Evolutionary conservation across 1,140 invertebrate genomes (phyloP).

Genomic region (Diabrotica virgifera): DNA sequence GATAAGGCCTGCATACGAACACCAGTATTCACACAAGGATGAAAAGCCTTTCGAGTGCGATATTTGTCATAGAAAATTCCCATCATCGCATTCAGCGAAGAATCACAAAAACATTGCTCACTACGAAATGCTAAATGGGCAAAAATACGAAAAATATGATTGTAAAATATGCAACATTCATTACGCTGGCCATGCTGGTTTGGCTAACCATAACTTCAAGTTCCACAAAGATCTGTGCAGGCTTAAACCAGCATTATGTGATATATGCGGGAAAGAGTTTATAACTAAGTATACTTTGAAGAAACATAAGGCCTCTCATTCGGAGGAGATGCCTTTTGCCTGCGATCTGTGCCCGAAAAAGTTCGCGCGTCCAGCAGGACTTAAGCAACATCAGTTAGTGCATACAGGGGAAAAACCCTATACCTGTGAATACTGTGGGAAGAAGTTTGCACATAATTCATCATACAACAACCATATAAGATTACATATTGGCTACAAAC

Average conservation of each 20-base stretch:
- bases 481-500: slow-evolving; percentile 51
- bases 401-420: neutral
- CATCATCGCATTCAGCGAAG: slow-evolving; percentile 36
- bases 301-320: neutral
- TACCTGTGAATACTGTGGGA: neutral
- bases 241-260: neutral
- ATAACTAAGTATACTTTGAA: neutral
- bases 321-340: neutral
- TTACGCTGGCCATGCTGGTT: neutral
- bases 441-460: neutral
- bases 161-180: neutral
- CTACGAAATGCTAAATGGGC: neutral
- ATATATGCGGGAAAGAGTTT: neutral
- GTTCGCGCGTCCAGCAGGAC: neutral
- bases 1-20: slow-evolving; percentile 28
- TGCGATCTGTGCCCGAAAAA: neutral
- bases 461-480: slow-evolving; percentile 12
- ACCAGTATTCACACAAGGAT: slow-evolving; percentile 51
- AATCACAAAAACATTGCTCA: slow-evolving; percentile 1
- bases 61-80: slow-evolving; percentile 67
- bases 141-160: slow-evolving; percentile 4
- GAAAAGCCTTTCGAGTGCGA: slow-evolving; percentile 60
- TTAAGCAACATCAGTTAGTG: neutral
- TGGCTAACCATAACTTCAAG: neutral
- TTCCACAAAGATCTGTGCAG: neutral